Conservation (phyloP, 2,888 invertebrate species). For the Schrankia costaestrigalis region DNA sequence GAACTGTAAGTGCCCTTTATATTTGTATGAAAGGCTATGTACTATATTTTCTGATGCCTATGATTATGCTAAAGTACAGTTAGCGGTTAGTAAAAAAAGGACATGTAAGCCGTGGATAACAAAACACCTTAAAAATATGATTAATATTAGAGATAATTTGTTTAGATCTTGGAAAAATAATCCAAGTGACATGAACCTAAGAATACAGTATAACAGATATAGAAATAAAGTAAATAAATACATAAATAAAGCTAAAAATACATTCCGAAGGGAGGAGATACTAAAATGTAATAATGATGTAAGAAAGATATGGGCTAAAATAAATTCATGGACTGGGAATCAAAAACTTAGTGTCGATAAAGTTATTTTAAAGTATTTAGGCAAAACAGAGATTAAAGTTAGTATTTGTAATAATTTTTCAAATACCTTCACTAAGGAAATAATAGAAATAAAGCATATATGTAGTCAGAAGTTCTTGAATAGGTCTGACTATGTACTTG, state of each 20-base stretch:
- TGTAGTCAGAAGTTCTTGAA: constrained; percentile 3
- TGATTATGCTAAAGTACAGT: not conserved
- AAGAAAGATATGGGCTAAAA: constrained; percentile 1
- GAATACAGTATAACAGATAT: not conserved
- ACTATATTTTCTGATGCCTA: not conserved
- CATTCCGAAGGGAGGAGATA: constrained; percentile 26
- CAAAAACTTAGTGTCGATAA: constrained; percentile 1
- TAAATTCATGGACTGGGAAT: not conserved
- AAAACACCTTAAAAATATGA: not conserved
- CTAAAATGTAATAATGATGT: constrained; percentile 11
- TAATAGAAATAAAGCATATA: constrained; percentile 3
- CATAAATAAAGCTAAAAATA: constrained; percentile 3
- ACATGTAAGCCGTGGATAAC: not conserved
- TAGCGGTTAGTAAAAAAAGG: not conserved
- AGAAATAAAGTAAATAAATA: constrained; percentile 1
- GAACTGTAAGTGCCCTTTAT: not conserved
- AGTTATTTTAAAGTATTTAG: constrained; percentile 3
- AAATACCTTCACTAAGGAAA: constrained; percentile 5
- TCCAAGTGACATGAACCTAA: not conserved
- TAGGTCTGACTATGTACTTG: constrained; percentile 3
- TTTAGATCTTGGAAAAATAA: constrained; percentile 6
- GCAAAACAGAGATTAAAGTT: constrained; percentile 1
- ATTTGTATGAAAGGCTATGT: not conserved
- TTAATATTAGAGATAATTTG: not conserved
- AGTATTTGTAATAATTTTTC: constrained; percentile 7